Evolutionary conservation across 1,140 invertebrate genomes (phyloP), one percentile per base, ranked within the genome.

Genomic region (Epicauta chinensis): DNA sequence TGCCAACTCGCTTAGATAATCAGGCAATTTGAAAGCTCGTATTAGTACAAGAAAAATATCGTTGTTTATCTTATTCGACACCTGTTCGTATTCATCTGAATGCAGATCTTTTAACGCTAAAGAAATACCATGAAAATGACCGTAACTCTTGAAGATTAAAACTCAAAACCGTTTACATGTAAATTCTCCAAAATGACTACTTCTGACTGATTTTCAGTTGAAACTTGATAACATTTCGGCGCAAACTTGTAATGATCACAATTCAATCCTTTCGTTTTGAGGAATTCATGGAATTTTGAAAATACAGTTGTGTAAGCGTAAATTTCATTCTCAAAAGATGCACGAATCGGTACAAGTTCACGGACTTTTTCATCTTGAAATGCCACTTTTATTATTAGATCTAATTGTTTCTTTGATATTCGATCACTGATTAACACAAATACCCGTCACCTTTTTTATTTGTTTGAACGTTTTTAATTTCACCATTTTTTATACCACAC

Each of bases 151-250:
- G 1, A 39, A 16, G 10, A 39, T 16, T 16, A 36, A 36, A 13
- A 36, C 12, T 47, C 45, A 7, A 47, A 47, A n/a, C 45, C 45
- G 1, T 16, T 15, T n/a, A 15, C 16, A 11, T 13, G 12, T 9
- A 47, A 1, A 38, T 47, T 47, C 23, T 47, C 45, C 16, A 47
- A 23, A 2, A 37, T 37, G 2, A 47, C 13, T 34, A 47, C 38
- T 23, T 47, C 45, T 13, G 16, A n/a, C 1, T 37, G 3, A 9
- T 47, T 34, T n/a, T 47, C n/a, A 9, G 13, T 13, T 10, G 14
- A 31, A 12, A 14, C 16, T 3, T 37, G 30, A 12, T 16, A 16
- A 32, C 45, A 47, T 23, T 47, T 37, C 11, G 35, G 45, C n/a
- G 37, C 32, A 16, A 37, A 23, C 1, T 29, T 11, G n/a, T 15